A percentile compares a stretch with the other conserved stretches of the same genome.
phyloP scores from a whole-genome alignment of 2,113 vertebrate genomes.

The Heliornis fulica region DNA sequence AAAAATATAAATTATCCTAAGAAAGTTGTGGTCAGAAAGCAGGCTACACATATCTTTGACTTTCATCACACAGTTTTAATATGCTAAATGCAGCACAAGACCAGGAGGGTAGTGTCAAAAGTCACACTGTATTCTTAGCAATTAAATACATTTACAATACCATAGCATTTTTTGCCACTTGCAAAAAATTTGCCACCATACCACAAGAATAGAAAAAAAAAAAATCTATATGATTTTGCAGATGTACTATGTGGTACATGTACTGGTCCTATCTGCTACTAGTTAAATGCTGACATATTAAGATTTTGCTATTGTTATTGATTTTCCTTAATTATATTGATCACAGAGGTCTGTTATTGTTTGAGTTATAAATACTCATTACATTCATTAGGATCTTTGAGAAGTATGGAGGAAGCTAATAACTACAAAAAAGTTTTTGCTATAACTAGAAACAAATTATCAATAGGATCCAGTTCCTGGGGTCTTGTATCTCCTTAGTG shows the following conservation, averaged over 20 bases:
- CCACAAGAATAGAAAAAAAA: neutral
- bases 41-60: neutral
- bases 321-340: slow-evolving; percentile 64
- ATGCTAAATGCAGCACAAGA: neutral
- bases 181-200: neutral
- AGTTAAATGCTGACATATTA: slow-evolving; percentile 2
- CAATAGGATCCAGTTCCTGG: neutral
- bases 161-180: neutral
- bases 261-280: neutral
- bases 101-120: neutral
- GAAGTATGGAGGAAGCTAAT: neutral
- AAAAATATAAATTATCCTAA: neutral
- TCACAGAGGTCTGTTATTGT: slow-evolving; percentile 9
- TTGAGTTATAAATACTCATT: slow-evolving; percentile 51
- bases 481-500: neutral
- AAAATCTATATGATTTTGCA: neutral
- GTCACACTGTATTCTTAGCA: neutral
- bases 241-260: neutral
- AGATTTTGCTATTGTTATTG: slow-evolving; percentile 46
- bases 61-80: neutral
- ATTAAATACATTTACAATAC: neutral
- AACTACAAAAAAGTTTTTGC: neutral
- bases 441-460: neutral
- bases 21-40: neutral
- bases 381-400: neutral